phyloP scores from a whole-genome alignment of 2,888 invertebrate genomes.

The Dasysyrphus albostriatus region DNA sequence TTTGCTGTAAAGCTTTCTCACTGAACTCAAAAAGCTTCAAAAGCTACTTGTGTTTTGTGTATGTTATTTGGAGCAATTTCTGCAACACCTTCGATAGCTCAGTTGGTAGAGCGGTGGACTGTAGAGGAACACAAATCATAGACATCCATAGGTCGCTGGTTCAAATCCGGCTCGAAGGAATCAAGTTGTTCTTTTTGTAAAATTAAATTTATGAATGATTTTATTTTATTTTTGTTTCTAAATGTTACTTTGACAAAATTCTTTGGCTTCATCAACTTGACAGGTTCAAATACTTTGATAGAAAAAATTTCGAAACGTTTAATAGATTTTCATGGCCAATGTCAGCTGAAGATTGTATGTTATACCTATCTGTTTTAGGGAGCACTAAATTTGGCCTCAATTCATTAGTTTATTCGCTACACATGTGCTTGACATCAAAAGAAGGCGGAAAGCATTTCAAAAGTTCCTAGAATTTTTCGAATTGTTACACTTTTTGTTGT shows the following conservation, averaged over 20 bases:
- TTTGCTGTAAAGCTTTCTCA: conserved; percentile 25
- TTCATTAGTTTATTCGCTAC: not conserved
- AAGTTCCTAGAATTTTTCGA: conserved; percentile 43
- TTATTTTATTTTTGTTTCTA: not conserved
- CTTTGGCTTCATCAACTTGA: conserved; percentile 1
- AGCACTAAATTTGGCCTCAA: conserved; percentile 55
- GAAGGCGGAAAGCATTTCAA: conserved; percentile 63
- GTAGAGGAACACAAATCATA: conserved; percentile 75
- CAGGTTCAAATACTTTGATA: conserved; percentile 6
- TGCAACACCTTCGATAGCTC: conserved; percentile 78
- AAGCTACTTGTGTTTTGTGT: conserved; percentile 39
- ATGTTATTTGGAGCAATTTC: conserved; percentile 6
- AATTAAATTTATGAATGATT: not conserved
- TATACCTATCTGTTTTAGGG: conserved; percentile 8
- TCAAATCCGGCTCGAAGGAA: conserved; percentile 89
- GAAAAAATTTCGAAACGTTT: conserved; percentile 19
- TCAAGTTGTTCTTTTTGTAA: conserved; percentile 53
- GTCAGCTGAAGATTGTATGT: conserved; percentile 48
- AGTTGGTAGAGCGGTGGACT: conserved; percentile 80
- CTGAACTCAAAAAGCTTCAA: not conserved
- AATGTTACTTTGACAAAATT: not conserved
- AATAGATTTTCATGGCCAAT: conserved; percentile 36
- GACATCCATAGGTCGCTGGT: conserved; percentile 88
- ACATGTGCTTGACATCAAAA: conserved; percentile 66
- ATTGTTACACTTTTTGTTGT: conserved; percentile 27